phyloP scores from a whole-genome alignment of 2,888 invertebrate species.

The Thalpophila matura region DNA sequence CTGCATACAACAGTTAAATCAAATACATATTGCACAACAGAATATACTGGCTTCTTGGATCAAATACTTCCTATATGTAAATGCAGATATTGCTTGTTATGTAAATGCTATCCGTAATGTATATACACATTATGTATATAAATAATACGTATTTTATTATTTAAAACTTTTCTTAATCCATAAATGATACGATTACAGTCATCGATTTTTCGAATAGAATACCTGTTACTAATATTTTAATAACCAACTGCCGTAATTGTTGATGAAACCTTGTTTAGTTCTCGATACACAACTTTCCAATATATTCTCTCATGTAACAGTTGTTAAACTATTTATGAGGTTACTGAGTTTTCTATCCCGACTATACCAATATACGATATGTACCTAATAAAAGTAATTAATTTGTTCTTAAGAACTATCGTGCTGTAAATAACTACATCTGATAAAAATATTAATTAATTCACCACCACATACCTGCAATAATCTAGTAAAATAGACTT shows the following conservation, averaged over 20 bases:
- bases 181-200: too few relatives aligned
- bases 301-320: conserved; percentile 10
- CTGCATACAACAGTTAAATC: conserved; percentile 31
- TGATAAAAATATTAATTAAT: not conserved
- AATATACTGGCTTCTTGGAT: conserved; percentile 26
- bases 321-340: conserved; percentile 18
- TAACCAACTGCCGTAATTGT: not conserved
- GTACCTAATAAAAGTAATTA: not conserved
- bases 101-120: conserved; percentile 2
- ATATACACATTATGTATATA: too few relatives aligned
- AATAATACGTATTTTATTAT: too few relatives aligned
- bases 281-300: conserved; percentile 24
- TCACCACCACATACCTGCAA: not conserved
- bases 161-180: too few relatives aligned
- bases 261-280: conserved; percentile 7
- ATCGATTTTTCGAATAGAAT: too few relatives aligned
- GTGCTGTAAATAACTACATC: not conserved
- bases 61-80: conserved; percentile 3
- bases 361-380: conserved; percentile 4
- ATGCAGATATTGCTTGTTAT: not conserved
- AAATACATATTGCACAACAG: conserved; percentile 15
- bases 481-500: not conserved
- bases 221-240: not conserved
- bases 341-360: conserved; percentile 16
- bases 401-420: not conserved